Conservation (phyloP, 2,888 invertebrate genomes). For the Folsomia candida region DNA sequence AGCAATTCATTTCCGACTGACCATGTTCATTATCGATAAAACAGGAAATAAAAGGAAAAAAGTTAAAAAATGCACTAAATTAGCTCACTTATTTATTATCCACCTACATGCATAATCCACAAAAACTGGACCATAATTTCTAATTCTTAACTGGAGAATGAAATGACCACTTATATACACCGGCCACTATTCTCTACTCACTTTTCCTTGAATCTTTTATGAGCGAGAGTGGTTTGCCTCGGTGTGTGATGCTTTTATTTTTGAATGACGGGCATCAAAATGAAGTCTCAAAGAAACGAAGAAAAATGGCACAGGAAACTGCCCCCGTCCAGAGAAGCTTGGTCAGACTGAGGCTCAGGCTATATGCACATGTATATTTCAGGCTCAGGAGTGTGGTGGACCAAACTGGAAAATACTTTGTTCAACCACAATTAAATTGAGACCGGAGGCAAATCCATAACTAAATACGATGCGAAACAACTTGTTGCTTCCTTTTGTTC, state of each 20-base stretch:
- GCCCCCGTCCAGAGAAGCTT: not conserved
- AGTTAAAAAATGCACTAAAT: not conserved
- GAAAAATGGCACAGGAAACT: slow-evolving; percentile 13
- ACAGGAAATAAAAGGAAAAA: slow-evolving; percentile 1
- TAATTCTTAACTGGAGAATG: slow-evolving; percentile 7
- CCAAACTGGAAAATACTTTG: not conserved
- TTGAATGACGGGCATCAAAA: not conserved
- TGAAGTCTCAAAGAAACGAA: not conserved
- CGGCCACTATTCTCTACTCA: not conserved
- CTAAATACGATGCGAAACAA: not conserved
- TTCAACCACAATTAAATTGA: not conserved
- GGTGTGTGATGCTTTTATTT: not conserved
- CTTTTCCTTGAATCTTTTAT: slow-evolving; percentile 16
- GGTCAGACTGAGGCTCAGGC: not conserved
- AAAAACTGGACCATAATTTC: slow-evolving; percentile 3
- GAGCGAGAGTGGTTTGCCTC: not conserved
- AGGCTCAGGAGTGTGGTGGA: too few species aligned
- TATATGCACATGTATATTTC: not conserved
- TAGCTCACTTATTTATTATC: not conserved
- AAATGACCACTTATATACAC: slow-evolving; percentile 26
- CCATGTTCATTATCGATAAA: slow-evolving; percentile 1
- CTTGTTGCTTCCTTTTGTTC: not conserved
- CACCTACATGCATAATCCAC: not conserved
- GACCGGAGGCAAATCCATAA: slow-evolving; percentile 7
- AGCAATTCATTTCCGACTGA: not conserved